Conservation (phyloP, 2,888 invertebrate species). For the Aethes cnicana region DNA sequence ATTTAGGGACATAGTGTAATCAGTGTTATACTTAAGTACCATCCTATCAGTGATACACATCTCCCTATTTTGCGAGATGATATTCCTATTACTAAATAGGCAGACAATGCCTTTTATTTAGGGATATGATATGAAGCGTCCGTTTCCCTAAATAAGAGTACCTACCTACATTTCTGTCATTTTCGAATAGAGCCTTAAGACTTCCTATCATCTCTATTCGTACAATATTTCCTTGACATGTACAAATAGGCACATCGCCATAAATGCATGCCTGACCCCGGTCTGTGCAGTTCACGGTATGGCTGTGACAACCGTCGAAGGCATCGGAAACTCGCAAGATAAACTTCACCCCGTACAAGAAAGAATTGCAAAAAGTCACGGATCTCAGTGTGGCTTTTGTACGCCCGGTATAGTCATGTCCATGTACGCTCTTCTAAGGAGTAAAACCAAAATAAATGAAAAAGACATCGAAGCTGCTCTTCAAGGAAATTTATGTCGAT, state of each 20-base stretch:
- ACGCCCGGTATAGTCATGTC: slow-evolving; percentile 99
- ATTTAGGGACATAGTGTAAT: no score
- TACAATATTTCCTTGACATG: slow-evolving; percentile 44
- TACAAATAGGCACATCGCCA: slow-evolving; percentile 86
- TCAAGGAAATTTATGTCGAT: slow-evolving; percentile 93
- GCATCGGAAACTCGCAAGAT: slow-evolving; percentile 91
- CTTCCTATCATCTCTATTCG: no score
- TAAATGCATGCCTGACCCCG: slow-evolving; percentile 95
- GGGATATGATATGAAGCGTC: no score
- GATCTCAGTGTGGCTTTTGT: slow-evolving; percentile 97
- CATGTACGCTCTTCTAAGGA: slow-evolving; percentile 94
- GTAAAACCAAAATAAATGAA: slow-evolving; percentile 86
- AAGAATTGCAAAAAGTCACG: slow-evolving; percentile 93
- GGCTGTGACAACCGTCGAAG: slow-evolving; percentile 96
- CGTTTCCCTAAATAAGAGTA: no score
- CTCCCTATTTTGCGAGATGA: no score
- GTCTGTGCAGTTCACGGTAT: slow-evolving; percentile 93
- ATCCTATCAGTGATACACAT: no score
- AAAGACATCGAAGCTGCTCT: slow-evolving; percentile 90
- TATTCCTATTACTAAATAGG: no score
- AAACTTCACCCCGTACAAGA: slow-evolving; percentile 94
- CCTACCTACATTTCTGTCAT: no score
- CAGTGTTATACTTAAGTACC: no score
- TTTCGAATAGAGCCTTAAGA: no score
- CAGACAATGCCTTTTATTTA: no score